Conservation (phyloP, 2,797 vertebrate species). For the Hyperoplus lanceolatus region DNA sequence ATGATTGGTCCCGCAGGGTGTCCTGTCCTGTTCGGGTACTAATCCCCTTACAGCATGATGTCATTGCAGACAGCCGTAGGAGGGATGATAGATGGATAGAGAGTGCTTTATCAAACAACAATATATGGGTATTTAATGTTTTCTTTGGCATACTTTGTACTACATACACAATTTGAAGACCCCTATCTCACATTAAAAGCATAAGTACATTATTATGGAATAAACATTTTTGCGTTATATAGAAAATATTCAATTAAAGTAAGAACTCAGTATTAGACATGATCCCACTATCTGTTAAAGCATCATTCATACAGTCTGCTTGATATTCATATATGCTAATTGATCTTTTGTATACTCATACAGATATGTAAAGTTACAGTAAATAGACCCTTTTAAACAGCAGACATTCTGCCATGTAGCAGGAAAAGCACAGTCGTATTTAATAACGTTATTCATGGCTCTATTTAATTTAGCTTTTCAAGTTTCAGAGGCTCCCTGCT, state of each 20-base stretch:
- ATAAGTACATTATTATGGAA: background rate
- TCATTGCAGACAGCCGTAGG: slow-evolving; percentile 57
- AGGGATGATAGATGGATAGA: slow-evolving; percentile 4
- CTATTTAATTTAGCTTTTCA: background rate
- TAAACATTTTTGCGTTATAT: background rate
- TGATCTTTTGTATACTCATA: background rate
- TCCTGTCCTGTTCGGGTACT: slow-evolving; percentile 61
- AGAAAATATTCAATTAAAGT: background rate
- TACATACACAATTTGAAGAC: background rate
- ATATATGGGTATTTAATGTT: background rate
- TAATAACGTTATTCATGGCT: background rate
- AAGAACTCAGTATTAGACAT: background rate
- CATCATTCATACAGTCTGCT: background rate
- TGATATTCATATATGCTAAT: background rate
- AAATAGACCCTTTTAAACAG: no score
- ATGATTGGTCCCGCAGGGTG: slow-evolving; percentile 65
- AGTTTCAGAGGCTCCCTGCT: background rate
- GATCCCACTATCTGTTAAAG: no score
- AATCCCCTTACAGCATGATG: slow-evolving; percentile 82
- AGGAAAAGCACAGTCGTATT: background rate
- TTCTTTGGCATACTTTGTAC: background rate
- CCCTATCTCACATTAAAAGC: background rate
- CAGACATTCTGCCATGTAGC: background rate
- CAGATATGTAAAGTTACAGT: no score
- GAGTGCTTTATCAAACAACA: background rate